Percentiles rank a stretch among this genome's conserved stretches.
Conservation (phyloP, 2,113 vertebrate genomes). For the Trogon surrucura region DNA sequence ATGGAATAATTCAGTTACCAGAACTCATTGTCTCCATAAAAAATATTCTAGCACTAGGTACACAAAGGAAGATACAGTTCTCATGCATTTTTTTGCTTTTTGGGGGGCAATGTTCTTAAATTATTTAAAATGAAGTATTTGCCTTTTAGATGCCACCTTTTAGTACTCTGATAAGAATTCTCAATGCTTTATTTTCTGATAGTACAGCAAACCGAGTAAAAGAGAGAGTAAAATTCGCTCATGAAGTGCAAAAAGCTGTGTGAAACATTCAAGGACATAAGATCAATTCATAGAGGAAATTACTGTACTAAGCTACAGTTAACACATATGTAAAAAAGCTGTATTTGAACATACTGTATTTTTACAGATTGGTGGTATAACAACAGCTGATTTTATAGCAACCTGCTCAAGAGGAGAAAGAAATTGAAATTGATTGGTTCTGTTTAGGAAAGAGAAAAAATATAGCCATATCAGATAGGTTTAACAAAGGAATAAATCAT, state of each 20-base stretch:
- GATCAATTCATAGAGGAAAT: not conserved
- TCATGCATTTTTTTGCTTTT: not conserved
- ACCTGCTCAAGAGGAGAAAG: not conserved
- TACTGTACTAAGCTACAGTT: not conserved
- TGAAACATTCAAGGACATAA: not conserved
- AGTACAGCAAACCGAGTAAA: not conserved
- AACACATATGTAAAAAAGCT: not conserved
- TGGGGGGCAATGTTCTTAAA: not conserved
- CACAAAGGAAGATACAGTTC: not conserved
- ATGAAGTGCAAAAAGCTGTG: not conserved
- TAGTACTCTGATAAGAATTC: not conserved
- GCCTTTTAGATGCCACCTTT: not conserved
- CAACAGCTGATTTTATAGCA: not conserved
- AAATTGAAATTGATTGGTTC: not conserved
- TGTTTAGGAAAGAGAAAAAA: not conserved
- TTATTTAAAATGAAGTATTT: not conserved
- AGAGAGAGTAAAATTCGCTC: not conserved
- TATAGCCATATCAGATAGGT: fast-evolving
- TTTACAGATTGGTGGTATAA: not conserved
- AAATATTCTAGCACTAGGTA: not conserved
- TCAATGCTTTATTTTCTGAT: not conserved
- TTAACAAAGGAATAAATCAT: not conserved
- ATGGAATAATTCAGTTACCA: not conserved
- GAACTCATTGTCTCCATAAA: not conserved
- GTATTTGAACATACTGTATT: not conserved